Evolutionary conservation across 2,113 vertebrate species (phyloP).

Genomic region (Gadus macrocephalus): DNA sequence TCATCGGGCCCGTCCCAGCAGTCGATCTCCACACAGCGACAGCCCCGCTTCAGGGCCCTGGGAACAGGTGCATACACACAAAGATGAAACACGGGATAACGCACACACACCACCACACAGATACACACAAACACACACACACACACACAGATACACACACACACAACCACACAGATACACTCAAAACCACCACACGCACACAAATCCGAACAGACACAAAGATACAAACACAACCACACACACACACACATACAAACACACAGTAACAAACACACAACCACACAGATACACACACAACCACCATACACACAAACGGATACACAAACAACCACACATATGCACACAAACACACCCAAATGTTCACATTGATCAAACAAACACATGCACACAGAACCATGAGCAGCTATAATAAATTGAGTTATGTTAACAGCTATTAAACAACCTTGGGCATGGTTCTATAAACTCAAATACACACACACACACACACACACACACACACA

Average conservation of each 20-base stretch:
- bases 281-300: neutral
- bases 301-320: neutral
- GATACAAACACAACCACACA: neutral
- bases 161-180: neutral
- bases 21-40: conserved; percentile 93
- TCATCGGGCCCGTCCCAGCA: conserved; percentile 90
- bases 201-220: conserved; percentile 2
- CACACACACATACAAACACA: neutral
- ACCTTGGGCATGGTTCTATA: no score
- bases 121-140: conserved; percentile 1
- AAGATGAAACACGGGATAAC: neutral
- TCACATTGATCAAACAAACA: neutral
- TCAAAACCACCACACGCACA: neutral
- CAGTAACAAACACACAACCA: neutral
- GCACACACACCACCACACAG: conserved; percentile 2
- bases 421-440: no score
- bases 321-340: neutral
- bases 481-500: no score
- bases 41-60: conserved; percentile 85
- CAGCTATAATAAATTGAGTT: no score
- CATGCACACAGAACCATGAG: neutral
- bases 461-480: no score
- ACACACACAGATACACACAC: conserved; percentile 12
- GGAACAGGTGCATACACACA: neutral
- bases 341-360: neutral